A percentile compares a stretch with the other conserved stretches of the same genome.
phyloP scores from a whole-genome alignment of 2,797 vertebrate genomes.

The Sparus aurata region DNA sequence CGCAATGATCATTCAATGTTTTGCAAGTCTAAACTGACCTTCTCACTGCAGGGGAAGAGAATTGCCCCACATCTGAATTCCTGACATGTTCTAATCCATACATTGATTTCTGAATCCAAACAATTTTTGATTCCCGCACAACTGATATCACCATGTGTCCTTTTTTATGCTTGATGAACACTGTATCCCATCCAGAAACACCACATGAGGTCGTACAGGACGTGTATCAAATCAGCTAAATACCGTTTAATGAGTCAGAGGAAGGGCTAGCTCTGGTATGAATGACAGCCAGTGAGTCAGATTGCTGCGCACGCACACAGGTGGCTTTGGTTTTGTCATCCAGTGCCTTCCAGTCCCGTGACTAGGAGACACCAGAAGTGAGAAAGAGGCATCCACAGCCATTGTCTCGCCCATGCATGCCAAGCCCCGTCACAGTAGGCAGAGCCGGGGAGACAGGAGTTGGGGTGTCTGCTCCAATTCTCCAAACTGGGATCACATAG shows the following conservation, averaged over 20 bases:
- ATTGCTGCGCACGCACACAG: conserved; percentile 41
- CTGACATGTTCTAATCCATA: too few species aligned
- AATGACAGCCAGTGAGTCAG: conserved; percentile 65
- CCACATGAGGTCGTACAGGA: too few species aligned
- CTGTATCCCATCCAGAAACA: conserved; percentile 23
- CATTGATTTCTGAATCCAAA: too few species aligned
- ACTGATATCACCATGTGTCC: conserved; percentile 30
- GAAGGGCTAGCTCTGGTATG: conserved; percentile 45
- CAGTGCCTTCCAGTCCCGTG: conserved; percentile 23
- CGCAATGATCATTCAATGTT: too few species aligned
- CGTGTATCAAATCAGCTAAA: conserved; percentile 27
- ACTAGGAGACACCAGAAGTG: conserved; percentile 31
- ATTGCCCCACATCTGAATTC: too few species aligned
- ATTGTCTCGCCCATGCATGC: conserved; percentile 2
- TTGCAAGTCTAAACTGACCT: too few species aligned
- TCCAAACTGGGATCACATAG: conserved; percentile 75
- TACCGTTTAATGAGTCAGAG: conserved; percentile 65
- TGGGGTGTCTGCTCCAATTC: conserved; percentile 81
- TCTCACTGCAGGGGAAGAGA: too few species aligned
- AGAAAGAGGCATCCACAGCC: conserved; percentile 16
- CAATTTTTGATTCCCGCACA: conserved; percentile 1
- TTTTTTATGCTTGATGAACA: conserved; percentile 3
- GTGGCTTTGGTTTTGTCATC: conserved; percentile 45
- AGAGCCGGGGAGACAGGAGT: conserved; percentile 72
- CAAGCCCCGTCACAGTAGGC: conserved; percentile 37